Conservation (phyloP, 2,797 vertebrate species). For the Numenius phaeopus region DNA sequence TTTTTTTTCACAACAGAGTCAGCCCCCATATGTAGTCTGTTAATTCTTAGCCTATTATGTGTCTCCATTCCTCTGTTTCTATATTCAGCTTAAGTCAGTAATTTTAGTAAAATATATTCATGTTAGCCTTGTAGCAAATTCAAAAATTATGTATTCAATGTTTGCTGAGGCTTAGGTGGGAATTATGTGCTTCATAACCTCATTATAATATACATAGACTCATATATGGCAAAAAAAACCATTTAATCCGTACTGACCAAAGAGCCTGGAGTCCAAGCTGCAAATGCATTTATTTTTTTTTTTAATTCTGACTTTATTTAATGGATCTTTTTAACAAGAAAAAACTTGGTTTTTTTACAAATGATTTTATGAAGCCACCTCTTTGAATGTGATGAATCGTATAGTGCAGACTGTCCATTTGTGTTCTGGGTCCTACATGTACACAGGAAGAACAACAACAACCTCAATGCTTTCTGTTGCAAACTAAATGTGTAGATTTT, state of each 20-base stretch:
- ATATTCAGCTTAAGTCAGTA: not conserved
- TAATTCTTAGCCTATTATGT: not conserved
- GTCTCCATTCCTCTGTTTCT: not conserved
- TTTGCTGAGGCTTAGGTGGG: not conserved
- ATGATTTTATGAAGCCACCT: not conserved
- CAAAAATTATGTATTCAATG: not conserved
- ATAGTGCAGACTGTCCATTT: not conserved
- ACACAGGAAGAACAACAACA: not conserved
- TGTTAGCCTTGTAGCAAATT: not conserved
- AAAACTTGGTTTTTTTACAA: not conserved
- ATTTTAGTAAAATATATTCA: not conserved
- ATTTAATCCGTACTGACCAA: not conserved
- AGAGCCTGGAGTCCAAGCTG: not conserved
- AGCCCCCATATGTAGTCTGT: not conserved
- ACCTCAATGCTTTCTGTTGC: not conserved
- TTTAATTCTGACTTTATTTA: not conserved
- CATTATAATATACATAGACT: not conserved
- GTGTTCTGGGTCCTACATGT: not conserved
- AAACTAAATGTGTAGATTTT: not conserved
- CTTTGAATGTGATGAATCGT: not conserved
- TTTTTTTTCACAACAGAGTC: not conserved
- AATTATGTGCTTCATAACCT: not conserved
- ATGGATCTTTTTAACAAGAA: not conserved
- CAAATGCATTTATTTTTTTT: not conserved
- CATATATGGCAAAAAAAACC: not conserved